phyloP scores from a whole-genome alignment of 2,113 vertebrate species.

The Pangasianodon hypophthalmus region DNA sequence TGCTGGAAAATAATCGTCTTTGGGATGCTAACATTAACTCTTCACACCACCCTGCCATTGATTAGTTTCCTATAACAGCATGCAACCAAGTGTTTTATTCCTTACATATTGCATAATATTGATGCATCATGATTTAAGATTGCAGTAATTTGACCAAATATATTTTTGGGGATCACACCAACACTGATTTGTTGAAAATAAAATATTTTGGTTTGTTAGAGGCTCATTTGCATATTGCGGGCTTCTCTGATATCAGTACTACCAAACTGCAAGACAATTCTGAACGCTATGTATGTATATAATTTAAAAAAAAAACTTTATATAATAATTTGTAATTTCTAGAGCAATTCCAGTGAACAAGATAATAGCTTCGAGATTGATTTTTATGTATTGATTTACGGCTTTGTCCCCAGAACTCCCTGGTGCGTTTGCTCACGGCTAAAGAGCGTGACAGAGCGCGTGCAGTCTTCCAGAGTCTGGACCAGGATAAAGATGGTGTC shows the following conservation, averaged over 20 bases:
- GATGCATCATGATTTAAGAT: background rate
- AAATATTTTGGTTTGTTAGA: background rate
- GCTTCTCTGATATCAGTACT: background rate
- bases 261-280: background rate
- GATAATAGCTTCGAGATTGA: background rate
- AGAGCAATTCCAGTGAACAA: background rate
- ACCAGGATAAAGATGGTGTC: slow-evolving; percentile 73
- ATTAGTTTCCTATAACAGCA: background rate
- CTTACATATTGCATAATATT: background rate
- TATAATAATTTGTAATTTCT: background rate
- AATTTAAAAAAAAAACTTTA: background rate
- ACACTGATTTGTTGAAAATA: background rate
- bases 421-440: slow-evolving; percentile 83
- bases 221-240: background rate
- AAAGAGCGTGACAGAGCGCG: slow-evolving; percentile 86
- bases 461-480: slow-evolving; percentile 77
- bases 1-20: background rate
- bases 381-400: background rate
- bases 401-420: slow-evolving; percentile 78
- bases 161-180: background rate
- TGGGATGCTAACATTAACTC: background rate
- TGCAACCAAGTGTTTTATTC: background rate
- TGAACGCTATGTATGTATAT: background rate
- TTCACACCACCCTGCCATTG: background rate
- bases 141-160: background rate